Evolutionary conservation across 2,888 invertebrate species (phyloP), one percentile per base, ranked within the genome.

Genomic region (Dilophus febrilis): DNA sequence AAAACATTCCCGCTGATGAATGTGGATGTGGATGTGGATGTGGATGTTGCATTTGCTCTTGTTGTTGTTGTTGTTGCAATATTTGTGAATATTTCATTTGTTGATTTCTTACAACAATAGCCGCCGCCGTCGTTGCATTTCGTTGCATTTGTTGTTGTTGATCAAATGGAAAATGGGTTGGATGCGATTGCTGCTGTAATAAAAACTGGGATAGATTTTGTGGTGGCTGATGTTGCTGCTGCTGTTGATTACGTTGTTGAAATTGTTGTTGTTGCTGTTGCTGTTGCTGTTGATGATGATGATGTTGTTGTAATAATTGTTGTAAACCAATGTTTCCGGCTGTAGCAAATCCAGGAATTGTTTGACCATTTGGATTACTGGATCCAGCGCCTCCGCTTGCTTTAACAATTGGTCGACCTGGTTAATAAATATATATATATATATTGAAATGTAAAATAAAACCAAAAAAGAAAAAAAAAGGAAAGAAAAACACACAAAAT

Each of bases 321-420:
- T n/a, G n/a, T n/a, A n/a, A n/a, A n/a, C n/a, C 4, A 12, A 7
- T 29, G 4, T n/a, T 40, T 6, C 22, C 12, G 14, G 7, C n/a
- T 10, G 44, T 42, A 8, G 11, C 27, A 27, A 27, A 8, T 8
- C 27, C 27, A 11, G 27, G 27, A 11, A 6, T 11, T 8, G 11
- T 11, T 27, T 6, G 11, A 27, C 27, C 27, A 11, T 6, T 27
- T 11, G 27, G 11, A 13, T 19, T 35, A 22, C 12, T 7, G 3
- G n/a, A n/a, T 35, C 10, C 13, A 19, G 4, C 17, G 5, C 4
- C 17, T 16, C 66, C 66, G 22, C 33, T 27, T 12, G 69, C 70
- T 53, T 72, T 72, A 28, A 72, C 70, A 45, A 72, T 72, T 32
- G 71, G 68, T 47, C 72, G 68, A 47, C 71, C 72, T 57, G 49